A percentile compares a stretch with the other conserved stretches of the same genome.
Evolutionary conservation across 2,797 vertebrate genomes (phyloP).

Genomic region (Emys orbicularis): DNA sequence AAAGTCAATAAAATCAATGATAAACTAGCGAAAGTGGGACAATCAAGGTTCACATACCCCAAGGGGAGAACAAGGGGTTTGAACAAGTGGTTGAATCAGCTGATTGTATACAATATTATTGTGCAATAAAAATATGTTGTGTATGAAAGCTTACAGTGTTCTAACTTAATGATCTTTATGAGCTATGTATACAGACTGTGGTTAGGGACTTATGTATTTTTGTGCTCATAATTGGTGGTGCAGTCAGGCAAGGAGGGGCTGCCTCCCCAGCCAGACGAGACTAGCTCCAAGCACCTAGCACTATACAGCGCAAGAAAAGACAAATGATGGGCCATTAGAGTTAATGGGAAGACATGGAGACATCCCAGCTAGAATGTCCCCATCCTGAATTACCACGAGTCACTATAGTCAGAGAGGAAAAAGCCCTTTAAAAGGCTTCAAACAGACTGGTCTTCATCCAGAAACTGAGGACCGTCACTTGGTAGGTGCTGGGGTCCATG

Average conservation of each 20-base stretch:
- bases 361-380: not conserved
- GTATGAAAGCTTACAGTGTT: not conserved
- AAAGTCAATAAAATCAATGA: slow-evolving; percentile 2
- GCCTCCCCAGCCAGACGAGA: not conserved
- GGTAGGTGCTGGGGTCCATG: not conserved
- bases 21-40: slow-evolving; percentile 4
- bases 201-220: not conserved
- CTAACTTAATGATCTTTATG: not conserved
- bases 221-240: not conserved
- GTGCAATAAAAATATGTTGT: not conserved
- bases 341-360: not conserved
- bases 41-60: not conserved
- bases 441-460: too few species aligned
- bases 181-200: not conserved
- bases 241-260: not conserved
- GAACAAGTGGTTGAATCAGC: not conserved
- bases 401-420: not conserved
- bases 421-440: too few species aligned
- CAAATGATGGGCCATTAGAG: not conserved
- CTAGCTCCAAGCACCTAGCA: not conserved
- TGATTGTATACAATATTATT: not conserved
- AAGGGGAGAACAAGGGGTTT: not conserved
- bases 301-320: not conserved
- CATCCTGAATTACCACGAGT: not conserved
- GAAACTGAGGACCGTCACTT: not conserved